These are phyloP conservation scores for Cinara cedri DNA, from an alignment of 2,888 invertebrate genomes.

Conservation along the genomic window DNA sequence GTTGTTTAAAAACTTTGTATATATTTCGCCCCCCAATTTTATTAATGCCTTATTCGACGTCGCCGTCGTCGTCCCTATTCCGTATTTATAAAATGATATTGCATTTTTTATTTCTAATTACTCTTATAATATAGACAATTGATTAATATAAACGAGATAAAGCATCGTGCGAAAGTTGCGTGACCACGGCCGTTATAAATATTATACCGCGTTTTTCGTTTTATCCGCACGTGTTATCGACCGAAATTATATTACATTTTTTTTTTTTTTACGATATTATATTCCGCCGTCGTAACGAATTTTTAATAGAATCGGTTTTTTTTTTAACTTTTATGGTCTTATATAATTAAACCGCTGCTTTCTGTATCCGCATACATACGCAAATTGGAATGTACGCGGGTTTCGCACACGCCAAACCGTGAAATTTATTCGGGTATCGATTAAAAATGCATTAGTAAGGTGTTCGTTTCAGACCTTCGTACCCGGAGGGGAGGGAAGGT, in stretches of 20 bases:
- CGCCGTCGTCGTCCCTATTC: conserved; percentile 28
- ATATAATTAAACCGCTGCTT: conserved; percentile 20
- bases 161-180: conserved; percentile 39
- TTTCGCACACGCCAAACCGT: too few species aligned
- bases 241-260: conserved; percentile 15
- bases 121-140: conserved; percentile 18
- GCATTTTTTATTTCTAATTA: conserved; percentile 47
- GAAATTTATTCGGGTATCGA: too few species aligned
- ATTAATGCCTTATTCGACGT: conserved; percentile 9
- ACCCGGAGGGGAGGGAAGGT: too few species aligned
- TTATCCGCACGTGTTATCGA: conserved; percentile 36
- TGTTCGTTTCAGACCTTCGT: too few species aligned
- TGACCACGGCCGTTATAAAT: conserved; percentile 37
- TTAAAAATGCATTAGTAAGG: too few species aligned
- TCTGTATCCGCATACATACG: neutral
- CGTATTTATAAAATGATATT: conserved; percentile 14
- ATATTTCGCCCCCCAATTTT: conserved; percentile 9
- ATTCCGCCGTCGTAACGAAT: conserved; percentile 22
- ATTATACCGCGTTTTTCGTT: conserved; percentile 1
- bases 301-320: conserved; percentile 43
- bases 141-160: conserved; percentile 51
- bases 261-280: neutral
- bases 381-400: too few species aligned
- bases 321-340: neutral
- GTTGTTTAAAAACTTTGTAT: neutral